Conservation (phyloP, 2,888 invertebrate species). For the Globia sparganii region DNA sequence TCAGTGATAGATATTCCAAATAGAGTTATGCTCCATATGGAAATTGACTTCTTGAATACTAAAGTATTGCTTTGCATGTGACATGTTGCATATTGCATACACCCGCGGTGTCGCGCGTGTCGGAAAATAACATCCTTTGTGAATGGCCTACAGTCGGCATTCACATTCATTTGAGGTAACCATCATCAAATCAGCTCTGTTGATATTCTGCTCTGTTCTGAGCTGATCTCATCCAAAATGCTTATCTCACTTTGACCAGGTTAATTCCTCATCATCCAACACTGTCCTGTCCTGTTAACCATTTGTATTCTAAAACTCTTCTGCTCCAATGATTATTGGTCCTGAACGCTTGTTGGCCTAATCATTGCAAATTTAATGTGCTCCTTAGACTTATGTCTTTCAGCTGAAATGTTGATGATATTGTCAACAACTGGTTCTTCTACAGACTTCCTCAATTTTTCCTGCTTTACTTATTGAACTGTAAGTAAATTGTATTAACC, state of each 20-base stretch:
- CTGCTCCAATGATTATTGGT: not conserved
- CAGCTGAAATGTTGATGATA: not conserved
- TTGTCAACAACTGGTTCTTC: not conserved
- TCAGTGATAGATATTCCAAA: not conserved
- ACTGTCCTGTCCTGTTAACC: not conserved
- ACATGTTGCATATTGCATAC: not conserved
- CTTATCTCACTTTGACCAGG: not conserved
- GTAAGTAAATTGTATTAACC: not conserved
- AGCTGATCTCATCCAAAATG: not conserved
- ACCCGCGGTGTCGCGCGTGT: not conserved
- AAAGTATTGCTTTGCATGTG: slow-evolving; percentile 8
- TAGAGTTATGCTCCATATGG: not conserved
- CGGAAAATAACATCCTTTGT: slow-evolving; percentile 3
- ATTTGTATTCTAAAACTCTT: not conserved
- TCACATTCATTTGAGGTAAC: not conserved
- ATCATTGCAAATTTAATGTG: not conserved
- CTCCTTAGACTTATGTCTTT: not conserved
- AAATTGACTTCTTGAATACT: slow-evolving; percentile 3
- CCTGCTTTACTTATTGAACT: not conserved
- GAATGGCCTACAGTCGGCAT: not conserved
- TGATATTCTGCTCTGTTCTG: not conserved
- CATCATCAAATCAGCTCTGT: not conserved
- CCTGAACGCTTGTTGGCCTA: not conserved
- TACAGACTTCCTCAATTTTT: not conserved
- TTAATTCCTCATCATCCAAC: not conserved